Base-by-base conservation (phyloP, 2,113 vertebrate species). In the Cololabis saira region DNA sequence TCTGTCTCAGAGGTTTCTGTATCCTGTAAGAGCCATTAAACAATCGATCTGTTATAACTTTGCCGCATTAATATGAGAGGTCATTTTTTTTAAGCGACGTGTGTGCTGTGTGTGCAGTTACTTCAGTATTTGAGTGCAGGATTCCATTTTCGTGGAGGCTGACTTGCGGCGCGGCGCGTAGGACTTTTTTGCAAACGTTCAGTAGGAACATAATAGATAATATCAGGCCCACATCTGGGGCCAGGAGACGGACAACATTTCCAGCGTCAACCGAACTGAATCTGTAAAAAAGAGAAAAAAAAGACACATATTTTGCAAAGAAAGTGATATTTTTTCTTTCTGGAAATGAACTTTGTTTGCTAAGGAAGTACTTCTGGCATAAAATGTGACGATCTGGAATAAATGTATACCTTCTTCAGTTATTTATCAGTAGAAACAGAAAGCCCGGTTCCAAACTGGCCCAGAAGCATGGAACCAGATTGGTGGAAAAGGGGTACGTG, bases 211-310 rank as follows among this genome's bases (percentile, higher is more conserved):
- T 60, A 3, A 81, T 75, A 2, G 82, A 71, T 10, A 92, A 42
- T 16, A 93, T 78, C 7, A 93, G 71, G 55, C 87, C 75, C 0
- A 91, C 0, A 22, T 94, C 93, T 1, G 94, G 94, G 15, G 86
- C 85, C 61, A 93, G 56, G 52, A 93, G 88, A 0, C 90, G 89
- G 13, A 92, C 54, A 8, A 91, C 67, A 55, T 91, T 92, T 9
- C 88, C 90, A 19, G 78, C 6, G 54, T 90, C 67, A 1, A 92
- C 91, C 0, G 57, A 72, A 49, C 86, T 93, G 78, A 94, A 92
- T 77, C 95, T 95, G 81, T 16, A 67, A 63, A 81, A n/a, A 65
- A 19, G 75, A 27, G 5, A 19, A 24, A 15, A 55, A 18, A 15
- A 33, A 17, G 12, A 45, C 8, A 10, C 1, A 4, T 56, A 11